Evolutionary conservation across 2,888 invertebrate genomes (phyloP), one percentile per base, ranked within the genome.

Genomic region (Timema podura): DNA sequence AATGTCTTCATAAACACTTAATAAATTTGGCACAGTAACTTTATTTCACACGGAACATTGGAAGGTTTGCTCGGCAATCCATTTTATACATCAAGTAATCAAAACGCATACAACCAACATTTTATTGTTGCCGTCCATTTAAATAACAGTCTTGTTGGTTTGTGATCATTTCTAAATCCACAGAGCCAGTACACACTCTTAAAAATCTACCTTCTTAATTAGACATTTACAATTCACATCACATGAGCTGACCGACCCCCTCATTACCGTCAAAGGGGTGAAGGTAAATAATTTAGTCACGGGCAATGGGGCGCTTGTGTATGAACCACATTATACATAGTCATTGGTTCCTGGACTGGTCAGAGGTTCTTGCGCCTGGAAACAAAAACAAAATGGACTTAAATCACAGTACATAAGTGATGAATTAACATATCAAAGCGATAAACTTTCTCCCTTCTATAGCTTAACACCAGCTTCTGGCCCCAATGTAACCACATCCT

Each of bases 281-380:
- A 44, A 30, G 48, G 48, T 65, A 65, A 65, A 65, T 65, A 65
- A 61, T 44, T n/a, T 61, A 44, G 61, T 30, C 44, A 61, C 44
- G 5, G 30, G 45, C 1, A 61, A 61, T 61, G 1, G 30, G 16
- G 30, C 9, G 46, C 10, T 46, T 13, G n/a, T 11, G 46, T n/a
- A 64, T 44, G 57, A 64, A 68, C 68, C 68, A 64, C 64, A 48
- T 83, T 85, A 92, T 85, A 92, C 91, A 84, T 89, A 91, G 79
- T 91, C 91, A 82, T 90, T 90, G 81, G 89, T 89, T 81, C 90
- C 90, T 79, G 89, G 88, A 81, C 88, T 88, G 78, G 89, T 92
- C 80, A 93, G 87, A 76, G 93, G 93, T 85, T 91, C 90, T 84
- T 90, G 89, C 79, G 90, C 91, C 92, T 93, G 87, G 13, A 87